Evolutionary conservation across 2,888 invertebrate species (phyloP).

Genomic region (Meiosimyza decipiens): DNA sequence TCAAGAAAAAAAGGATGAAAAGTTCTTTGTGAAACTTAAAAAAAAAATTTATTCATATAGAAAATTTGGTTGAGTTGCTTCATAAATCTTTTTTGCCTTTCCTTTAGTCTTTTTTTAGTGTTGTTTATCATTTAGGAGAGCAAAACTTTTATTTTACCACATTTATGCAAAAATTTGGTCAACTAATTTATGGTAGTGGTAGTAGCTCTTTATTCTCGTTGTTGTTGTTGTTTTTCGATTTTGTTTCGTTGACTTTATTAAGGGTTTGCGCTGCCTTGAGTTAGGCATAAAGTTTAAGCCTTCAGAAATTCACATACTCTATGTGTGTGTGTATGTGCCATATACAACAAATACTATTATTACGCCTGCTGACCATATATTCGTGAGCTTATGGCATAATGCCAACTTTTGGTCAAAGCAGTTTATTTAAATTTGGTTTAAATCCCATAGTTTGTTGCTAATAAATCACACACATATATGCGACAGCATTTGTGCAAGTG

Average conservation of each 20-base stretch:
- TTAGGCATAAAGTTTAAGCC: background rate
- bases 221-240: background rate
- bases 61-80: too few relatives aligned
- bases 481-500: too few relatives aligned
- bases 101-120: too few relatives aligned
- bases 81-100: too few relatives aligned
- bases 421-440: slow-evolving; percentile 64
- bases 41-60: too few relatives aligned
- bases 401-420: slow-evolving; percentile 55
- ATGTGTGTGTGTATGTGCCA: too few relatives aligned
- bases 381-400: too few relatives aligned
- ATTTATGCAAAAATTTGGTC: slow-evolving; percentile 11
- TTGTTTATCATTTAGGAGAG: too few relatives aligned
- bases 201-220: background rate
- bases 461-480: slow-evolving; percentile 57
- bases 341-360: background rate
- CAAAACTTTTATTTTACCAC: slow-evolving; percentile 9
- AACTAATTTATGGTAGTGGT: background rate
- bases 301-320: too few relatives aligned
- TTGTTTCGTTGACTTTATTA: background rate
- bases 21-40: too few relatives aligned
- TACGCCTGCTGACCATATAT: background rate
- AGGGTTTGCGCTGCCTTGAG: too few relatives aligned
- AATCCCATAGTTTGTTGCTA: slow-evolving; percentile 55
- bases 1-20: too few relatives aligned